Percentiles rank a stretch among this genome's conserved stretches.
Conservation (phyloP, 1,140 invertebrate genomes). For the Triops longicaudatus region DNA sequence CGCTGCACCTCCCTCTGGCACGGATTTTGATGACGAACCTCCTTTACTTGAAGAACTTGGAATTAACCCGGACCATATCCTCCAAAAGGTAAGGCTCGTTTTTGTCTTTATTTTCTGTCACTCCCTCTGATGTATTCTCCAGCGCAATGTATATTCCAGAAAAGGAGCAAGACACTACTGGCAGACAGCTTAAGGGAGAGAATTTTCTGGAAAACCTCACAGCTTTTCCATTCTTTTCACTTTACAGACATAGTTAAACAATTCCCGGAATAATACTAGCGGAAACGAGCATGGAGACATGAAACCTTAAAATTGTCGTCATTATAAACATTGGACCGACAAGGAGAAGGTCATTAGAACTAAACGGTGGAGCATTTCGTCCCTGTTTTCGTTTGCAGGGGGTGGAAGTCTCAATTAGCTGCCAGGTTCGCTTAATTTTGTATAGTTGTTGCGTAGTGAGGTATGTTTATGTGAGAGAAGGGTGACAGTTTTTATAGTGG, state of each 20-base stretch:
- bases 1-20: slow-evolving; percentile 6
- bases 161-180: neutral
- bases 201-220: neutral
- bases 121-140: neutral
- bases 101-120: neutral
- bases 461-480: neutral
- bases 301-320: no score
- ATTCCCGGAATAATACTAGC: no score
- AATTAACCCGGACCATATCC: slow-evolving; percentile 22
- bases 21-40: slow-evolving; percentile 20
- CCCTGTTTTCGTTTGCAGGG: neutral
- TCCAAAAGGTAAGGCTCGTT: slow-evolving; percentile 23
- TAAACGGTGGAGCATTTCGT: neutral
- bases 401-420: neutral
- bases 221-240: no score
- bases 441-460: neutral
- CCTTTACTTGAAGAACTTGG: slow-evolving; percentile 23
- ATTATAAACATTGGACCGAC: no score
- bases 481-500: neutral
- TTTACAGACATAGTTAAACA: no score
- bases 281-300: no score
- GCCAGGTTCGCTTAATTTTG: neutral
- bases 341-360: no score
- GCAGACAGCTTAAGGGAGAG: neutral
- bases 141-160: neutral